These are phyloP conservation scores for Mythimna lalbum DNA, from an alignment of 2,888 invertebrate species.

Conservation along the genomic window DNA sequence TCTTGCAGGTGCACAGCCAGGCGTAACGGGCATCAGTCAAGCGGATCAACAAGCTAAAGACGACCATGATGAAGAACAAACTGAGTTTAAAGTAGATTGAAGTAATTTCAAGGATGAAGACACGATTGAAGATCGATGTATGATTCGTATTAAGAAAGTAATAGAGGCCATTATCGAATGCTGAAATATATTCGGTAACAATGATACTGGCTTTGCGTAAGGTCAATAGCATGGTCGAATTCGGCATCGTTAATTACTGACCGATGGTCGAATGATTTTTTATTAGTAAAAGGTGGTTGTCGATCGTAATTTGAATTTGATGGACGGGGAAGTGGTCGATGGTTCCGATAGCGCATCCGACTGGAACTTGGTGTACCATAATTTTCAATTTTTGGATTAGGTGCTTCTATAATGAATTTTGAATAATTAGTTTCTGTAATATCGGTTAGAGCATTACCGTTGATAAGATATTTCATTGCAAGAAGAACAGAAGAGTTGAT, in stretches of 20 bases:
- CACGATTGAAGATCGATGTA: slow-evolving; percentile 73
- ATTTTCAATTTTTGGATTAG: slow-evolving; percentile 47
- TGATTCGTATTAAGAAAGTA: slow-evolving; percentile 76
- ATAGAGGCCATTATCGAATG: slow-evolving; percentile 76
- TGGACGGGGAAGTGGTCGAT: slow-evolving; percentile 62
- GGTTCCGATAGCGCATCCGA: slow-evolving; percentile 55
- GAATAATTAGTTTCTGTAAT: background rate
- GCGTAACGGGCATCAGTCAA: slow-evolving; percentile 84
- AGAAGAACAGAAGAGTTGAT: background rate
- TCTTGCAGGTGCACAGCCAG: slow-evolving; percentile 84
- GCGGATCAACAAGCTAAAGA: slow-evolving; percentile 68
- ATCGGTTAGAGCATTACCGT: background rate
- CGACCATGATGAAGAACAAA: slow-evolving; percentile 26
- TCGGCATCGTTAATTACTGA: slow-evolving; percentile 85
- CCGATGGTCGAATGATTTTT: slow-evolving; percentile 73
- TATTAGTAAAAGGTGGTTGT: slow-evolving; percentile 68
- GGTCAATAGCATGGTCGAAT: slow-evolving; percentile 88
- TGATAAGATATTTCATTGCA: background rate
- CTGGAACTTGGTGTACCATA: slow-evolving; percentile 49
- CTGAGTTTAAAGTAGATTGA: slow-evolving; percentile 64
- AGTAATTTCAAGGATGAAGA: slow-evolving; percentile 73
- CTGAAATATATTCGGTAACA: slow-evolving; percentile 73
- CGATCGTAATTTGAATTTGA: slow-evolving; percentile 68
- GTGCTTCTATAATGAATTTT: slow-evolving; percentile 15
- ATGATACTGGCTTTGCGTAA: slow-evolving; percentile 75